Base-by-base conservation (phyloP, 1,140 invertebrate genomes). In the Zaprionus taronus region DNA sequence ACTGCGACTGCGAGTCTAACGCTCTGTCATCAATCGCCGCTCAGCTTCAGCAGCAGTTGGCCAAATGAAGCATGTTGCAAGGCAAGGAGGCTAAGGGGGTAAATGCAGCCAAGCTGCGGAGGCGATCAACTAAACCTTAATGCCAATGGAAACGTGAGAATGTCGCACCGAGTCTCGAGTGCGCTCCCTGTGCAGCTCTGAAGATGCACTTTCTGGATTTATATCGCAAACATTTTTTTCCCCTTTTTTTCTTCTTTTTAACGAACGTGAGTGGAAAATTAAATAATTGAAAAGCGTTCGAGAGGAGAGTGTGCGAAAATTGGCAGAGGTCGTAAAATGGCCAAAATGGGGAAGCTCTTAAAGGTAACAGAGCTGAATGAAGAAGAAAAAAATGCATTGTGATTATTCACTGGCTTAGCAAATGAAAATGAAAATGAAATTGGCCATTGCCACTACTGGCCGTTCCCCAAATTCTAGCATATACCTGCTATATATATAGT, bases 141-240 rank as follows among this genome's bases (percentile, higher is more conserved):
- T 89, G 84, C 84, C 84, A 89, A 89, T 90, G 85, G 77, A 89
- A 89, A 89, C 84, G 84, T 89, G 84, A 89, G 84, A 89, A 89
- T 89, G 85, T 79, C 81, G 85, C 41, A 47, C 41, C 41, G 41
- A n/a, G 70, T 68, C 74, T 57, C 78, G 47, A 78, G 65, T 60
- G 74, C 63, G 31, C 41, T n/a, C 61, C 31, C 31, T 34, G 31
- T 34, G 31, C 31, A 34, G 9, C 31, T 61, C 77, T 89, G 78
- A 89, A 89, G 84, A 87, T 89, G 84, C 84, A 81, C 85, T 89
- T 89, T 87, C 67, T 49, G 66, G 83, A 86, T 89, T 90, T 89
- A 90, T 90, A 89, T 90, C 81, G 81, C 79, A 26, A 60, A 55
- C 58, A 83, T 70, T 84, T 83, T 89, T 84, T 51, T 5, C 6